Evolutionary conservation across 2,797 vertebrate genomes (phyloP).

Genomic region (Pangasius sanitwongsei): DNA sequence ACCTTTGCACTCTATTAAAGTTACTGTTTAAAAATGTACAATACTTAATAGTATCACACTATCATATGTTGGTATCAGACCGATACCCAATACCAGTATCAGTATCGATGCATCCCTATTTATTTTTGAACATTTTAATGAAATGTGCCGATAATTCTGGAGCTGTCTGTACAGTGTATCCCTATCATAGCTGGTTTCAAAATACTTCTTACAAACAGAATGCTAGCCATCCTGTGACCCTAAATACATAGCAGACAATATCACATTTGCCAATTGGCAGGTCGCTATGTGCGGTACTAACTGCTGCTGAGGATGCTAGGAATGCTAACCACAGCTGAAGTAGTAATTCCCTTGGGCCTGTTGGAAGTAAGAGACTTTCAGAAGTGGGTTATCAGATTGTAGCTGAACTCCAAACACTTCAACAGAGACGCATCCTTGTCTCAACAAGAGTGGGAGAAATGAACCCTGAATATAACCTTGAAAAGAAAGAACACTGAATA

Average conservation of each 20-base stretch:
- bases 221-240: background rate
- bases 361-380: background rate
- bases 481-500: background rate
- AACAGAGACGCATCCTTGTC: background rate
- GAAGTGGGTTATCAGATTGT: conserved; percentile 3
- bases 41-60: background rate
- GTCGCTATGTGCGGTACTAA: background rate
- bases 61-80: background rate
- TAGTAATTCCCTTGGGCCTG: background rate
- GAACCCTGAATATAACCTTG: background rate
- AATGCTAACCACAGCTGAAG: background rate
- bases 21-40: background rate
- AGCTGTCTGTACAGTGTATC: background rate
- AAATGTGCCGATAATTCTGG: background rate
- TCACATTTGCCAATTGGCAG: background rate
- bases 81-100: background rate
- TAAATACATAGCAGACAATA: background rate
- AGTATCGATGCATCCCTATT: background rate
- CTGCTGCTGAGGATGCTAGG: background rate
- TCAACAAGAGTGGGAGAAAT: background rate
- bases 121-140: background rate
- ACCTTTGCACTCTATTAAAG: background rate
- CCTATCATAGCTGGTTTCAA: background rate
- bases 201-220: background rate
- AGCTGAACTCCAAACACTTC: background rate